phyloP scores from a whole-genome alignment of 2,113 vertebrate species.

The Carollia perspicillata region DNA sequence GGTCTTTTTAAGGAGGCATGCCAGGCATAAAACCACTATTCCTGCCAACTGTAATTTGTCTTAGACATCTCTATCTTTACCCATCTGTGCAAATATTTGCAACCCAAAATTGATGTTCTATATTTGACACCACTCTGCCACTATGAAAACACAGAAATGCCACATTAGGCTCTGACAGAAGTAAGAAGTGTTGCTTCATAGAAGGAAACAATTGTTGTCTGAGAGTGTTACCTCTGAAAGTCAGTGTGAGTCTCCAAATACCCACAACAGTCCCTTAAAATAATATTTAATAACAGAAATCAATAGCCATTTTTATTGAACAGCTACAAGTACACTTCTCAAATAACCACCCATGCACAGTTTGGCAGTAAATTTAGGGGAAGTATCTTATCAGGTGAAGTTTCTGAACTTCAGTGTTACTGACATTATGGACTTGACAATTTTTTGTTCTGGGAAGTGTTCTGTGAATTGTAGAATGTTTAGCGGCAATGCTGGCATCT shows the following conservation, averaged over 20 bases:
- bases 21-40: neutral
- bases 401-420: neutral
- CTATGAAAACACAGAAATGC: neutral
- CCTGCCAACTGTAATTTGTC: neutral
- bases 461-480: neutral
- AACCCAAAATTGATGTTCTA: neutral
- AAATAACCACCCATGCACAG: neutral
- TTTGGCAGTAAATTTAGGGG: neutral
- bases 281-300: neutral
- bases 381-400: neutral
- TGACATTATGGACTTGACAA: neutral
- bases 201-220: neutral
- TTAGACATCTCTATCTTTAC: neutral
- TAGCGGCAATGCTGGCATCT: neutral
- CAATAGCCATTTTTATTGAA: neutral
- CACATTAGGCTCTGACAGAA: neutral
- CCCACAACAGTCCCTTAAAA: neutral
- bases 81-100: constrained; percentile 8
- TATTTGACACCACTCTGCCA: neutral
- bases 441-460: neutral
- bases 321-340: neutral
- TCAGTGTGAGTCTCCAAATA: neutral
- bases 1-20: neutral
- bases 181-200: neutral
- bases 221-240: neutral